These are phyloP conservation scores for Nyctalus aviator DNA, from an alignment of 2,797 vertebrate genomes.

Conservation along the genomic window DNA sequence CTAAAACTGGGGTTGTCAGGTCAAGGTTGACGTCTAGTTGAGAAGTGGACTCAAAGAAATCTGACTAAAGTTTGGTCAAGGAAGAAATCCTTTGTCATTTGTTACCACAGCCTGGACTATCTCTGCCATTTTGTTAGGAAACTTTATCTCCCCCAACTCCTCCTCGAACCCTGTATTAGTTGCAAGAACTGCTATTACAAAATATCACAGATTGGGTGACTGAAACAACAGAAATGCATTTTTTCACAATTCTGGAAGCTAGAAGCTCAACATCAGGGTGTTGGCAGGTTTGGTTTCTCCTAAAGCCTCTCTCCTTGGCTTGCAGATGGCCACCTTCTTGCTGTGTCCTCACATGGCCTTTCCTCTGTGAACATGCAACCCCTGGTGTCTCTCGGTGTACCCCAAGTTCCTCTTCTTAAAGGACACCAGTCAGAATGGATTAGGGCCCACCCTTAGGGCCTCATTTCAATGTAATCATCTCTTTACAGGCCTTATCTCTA, in stretches of 20 bases:
- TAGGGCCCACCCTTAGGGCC: neutral
- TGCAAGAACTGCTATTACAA: neutral
- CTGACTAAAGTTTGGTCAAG: neutral
- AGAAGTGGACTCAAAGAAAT: neutral
- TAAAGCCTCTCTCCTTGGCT: neutral
- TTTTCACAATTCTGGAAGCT: neutral
- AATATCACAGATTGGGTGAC: neutral
- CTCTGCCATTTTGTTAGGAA: conserved; percentile 24
- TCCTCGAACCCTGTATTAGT: neutral
- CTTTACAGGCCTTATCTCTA: neutral
- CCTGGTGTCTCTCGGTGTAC: neutral
- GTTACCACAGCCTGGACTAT: neutral
- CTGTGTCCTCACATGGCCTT: neutral
- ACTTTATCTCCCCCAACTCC: neutral
- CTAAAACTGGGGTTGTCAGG: neutral
- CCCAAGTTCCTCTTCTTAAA: neutral
- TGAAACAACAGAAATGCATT: neutral
- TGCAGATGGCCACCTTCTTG: neutral
- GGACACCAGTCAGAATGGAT: neutral
- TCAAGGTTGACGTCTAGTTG: neutral
- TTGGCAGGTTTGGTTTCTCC: neutral
- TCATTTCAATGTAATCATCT: neutral
- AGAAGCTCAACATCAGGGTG: neutral
- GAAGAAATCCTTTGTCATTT: neutral
- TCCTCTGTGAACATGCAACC: neutral